phyloP scores from a whole-genome alignment of 2,113 vertebrate genomes.

The Hemiprocne comata region DNA sequence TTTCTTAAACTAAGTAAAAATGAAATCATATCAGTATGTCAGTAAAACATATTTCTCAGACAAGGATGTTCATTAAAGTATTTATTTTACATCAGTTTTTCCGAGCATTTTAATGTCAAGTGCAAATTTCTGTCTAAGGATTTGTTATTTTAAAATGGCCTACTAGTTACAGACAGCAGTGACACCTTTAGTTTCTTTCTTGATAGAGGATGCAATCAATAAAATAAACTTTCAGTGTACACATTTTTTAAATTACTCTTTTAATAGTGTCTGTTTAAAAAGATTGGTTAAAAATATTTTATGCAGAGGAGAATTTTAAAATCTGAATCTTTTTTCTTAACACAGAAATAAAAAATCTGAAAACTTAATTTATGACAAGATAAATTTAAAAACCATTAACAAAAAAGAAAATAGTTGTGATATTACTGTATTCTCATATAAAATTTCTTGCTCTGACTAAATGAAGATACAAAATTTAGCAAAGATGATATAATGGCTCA shows the following conservation, averaged over 20 bases:
- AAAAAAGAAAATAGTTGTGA: not conserved
- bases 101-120: not conserved
- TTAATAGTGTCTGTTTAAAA: not conserved
- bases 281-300: not conserved
- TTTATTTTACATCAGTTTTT: not conserved
- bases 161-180: not conserved
- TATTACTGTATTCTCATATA: not conserved
- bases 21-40: not conserved
- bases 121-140: not conserved
- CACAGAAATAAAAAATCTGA: not conserved
- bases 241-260: not conserved
- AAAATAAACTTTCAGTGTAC: not conserved
- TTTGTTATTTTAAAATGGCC: not conserved
- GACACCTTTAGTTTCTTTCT: not conserved
- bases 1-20: not conserved
- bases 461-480: not conserved
- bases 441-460: not conserved
- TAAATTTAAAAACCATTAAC: not conserved
- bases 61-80: not conserved
- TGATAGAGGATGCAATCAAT: not conserved
- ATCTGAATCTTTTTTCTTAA: not conserved
- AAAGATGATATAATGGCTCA: not conserved
- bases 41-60: not conserved
- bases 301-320: not conserved
- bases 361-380: not conserved